Percentiles rank a stretch among this genome's conserved stretches.
These are phyloP conservation scores for Otocyon megalotis DNA, from an alignment of 2,113 vertebrate species.

Conservation along the genomic window DNA sequence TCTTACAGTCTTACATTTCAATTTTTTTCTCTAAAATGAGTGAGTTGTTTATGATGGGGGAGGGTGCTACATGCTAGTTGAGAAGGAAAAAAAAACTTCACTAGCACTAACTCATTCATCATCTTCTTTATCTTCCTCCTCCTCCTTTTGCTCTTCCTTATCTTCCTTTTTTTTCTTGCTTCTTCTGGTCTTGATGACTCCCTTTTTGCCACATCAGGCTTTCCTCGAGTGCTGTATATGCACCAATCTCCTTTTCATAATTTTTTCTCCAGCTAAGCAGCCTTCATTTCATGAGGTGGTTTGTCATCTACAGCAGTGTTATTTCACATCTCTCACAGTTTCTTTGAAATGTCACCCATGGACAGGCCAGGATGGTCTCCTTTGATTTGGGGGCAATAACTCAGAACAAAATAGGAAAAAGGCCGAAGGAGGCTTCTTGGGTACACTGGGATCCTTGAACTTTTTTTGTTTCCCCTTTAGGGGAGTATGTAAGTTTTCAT, in stretches of 20 bases:
- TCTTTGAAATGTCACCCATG: background rate
- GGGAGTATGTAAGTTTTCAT: background rate
- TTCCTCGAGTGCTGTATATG: background rate
- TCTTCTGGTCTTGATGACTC: background rate
- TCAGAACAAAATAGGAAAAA: background rate
- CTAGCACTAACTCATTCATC: background rate
- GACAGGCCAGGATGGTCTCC: background rate
- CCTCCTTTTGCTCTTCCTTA: background rate
- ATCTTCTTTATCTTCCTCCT: background rate
- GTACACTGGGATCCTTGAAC: background rate
- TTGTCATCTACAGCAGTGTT: background rate
- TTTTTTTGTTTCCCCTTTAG: background rate
- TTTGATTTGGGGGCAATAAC: background rate
- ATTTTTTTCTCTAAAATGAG: constrained; percentile 94
- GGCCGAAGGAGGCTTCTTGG: background rate
- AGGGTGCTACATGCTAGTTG: background rate
- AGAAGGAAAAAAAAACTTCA: background rate
- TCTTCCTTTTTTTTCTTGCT: background rate
- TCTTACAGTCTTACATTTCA: constrained; percentile 93
- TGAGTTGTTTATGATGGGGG: constrained; percentile 94
- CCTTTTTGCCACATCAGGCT: background rate
- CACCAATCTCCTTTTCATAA: background rate
- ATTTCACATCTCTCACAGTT: background rate
- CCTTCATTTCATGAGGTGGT: background rate
- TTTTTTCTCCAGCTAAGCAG: background rate